Percentiles rank a stretch among this genome's conserved stretches.
Evolutionary conservation across 2,113 vertebrate genomes (phyloP).

Genomic region (Bubo blakistoni): DNA sequence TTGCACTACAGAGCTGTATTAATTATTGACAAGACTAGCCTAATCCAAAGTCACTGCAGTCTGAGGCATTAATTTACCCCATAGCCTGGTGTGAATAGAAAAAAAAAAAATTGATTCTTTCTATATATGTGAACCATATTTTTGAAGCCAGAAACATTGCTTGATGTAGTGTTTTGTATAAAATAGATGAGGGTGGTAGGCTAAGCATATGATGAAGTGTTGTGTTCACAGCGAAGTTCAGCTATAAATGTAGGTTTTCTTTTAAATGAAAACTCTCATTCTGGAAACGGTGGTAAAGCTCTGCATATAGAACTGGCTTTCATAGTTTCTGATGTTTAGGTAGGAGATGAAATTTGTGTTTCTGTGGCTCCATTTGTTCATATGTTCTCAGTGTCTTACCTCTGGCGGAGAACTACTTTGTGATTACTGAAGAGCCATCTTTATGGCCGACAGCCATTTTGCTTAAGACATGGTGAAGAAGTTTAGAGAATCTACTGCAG

Average conservation of each 20-base stretch:
- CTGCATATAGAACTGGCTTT: not conserved
- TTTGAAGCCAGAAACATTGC: not conserved
- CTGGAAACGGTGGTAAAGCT: not conserved
- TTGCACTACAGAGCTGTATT: not conserved
- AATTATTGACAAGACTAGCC: constrained; percentile 20
- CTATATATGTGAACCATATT: accelerated
- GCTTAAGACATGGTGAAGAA: not conserved
- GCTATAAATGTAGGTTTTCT: not conserved
- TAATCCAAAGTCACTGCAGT: not conserved
- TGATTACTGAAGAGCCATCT: not conserved
- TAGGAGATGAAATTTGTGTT: not conserved
- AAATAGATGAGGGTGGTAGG: not conserved
- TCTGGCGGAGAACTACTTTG: not conserved
- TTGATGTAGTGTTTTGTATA: not conserved
- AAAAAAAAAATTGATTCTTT: not conserved
- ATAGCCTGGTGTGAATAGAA: not conserved
- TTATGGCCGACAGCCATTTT: not conserved
- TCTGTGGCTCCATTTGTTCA: not conserved
- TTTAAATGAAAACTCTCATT: not conserved
- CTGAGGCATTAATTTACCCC: not conserved
- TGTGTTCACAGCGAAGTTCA: not conserved
- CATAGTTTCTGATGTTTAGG: not conserved
- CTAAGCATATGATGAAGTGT: not conserved
- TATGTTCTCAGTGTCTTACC: not conserved
- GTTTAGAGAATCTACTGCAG: not conserved